Evolutionary conservation across 35 echinoderm and acorn worm genomes (phyloP).

Genomic region (Patiria miniata): DNA sequence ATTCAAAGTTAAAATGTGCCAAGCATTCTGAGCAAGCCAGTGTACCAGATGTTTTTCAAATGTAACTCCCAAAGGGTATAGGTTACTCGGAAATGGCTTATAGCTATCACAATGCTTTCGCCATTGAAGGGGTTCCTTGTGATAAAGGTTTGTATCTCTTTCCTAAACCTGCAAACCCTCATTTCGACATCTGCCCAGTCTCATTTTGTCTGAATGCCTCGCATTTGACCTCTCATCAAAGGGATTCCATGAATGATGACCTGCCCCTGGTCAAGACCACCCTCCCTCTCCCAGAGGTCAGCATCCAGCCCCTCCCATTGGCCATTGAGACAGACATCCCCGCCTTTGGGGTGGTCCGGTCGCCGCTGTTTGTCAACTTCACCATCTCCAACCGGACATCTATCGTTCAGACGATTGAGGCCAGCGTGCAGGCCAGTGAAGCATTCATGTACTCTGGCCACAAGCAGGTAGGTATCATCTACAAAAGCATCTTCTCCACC

Average conservation of each 20-base stretch:
- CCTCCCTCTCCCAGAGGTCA: constrained; percentile 84
- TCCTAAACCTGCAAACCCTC: too few species aligned
- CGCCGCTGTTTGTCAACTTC: constrained; percentile 65
- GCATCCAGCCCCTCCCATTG: constrained; percentile 70
- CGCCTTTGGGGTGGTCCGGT: constrained; percentile 79
- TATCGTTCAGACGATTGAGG: constrained; percentile 88
- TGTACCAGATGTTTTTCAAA: too few species aligned
- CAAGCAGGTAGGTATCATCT: constrained; percentile 71
- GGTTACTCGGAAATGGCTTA: too few species aligned
- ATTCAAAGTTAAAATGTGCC: too few species aligned
- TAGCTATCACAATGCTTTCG: too few species aligned
- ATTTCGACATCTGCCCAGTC: too few species aligned
- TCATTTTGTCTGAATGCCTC: neutral
- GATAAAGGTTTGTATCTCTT: too few species aligned
- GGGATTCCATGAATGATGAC: constrained; percentile 22
- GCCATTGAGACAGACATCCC: constrained; percentile 81
- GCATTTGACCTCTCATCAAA: neutral
- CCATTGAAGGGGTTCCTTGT: too few species aligned
- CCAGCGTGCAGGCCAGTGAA: constrained; percentile 80
- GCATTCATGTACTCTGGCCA: constrained; percentile 98
- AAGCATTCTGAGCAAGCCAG: too few species aligned
- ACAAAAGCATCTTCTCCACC: too few species aligned
- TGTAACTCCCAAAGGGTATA: too few species aligned
- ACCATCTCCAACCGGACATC: constrained; percentile 73
- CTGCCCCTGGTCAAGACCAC: constrained; percentile 79